phyloP scores from a whole-genome alignment of 2,888 invertebrate species.

The Epistrophella euchroma region DNA sequence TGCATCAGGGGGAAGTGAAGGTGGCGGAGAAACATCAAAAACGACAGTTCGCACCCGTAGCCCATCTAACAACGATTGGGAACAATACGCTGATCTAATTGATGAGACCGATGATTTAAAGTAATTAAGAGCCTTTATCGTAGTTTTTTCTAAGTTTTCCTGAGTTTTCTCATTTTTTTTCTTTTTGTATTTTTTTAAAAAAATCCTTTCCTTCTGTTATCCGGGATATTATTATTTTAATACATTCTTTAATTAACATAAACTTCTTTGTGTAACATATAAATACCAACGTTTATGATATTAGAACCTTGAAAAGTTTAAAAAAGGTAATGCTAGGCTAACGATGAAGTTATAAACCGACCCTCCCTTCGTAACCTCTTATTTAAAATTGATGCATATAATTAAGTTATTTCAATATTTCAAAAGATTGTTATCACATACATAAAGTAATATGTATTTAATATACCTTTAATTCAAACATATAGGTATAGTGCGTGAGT shows the following conservation, averaged over 20 bases:
- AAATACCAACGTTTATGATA: constrained; percentile 35
- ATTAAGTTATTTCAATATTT: constrained; percentile 32
- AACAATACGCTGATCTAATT: constrained; percentile 84
- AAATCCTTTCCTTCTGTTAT: constrained; percentile 77
- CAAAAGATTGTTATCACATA: constrained; percentile 16
- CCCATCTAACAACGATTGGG: constrained; percentile 83
- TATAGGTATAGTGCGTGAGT: constrained; percentile 32
- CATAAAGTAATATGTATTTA: background rate
- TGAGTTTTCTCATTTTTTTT: constrained; percentile 79
- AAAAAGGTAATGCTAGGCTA: constrained; percentile 83
- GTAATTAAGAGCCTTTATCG: constrained; percentile 84
- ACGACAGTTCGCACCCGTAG: constrained; percentile 81
- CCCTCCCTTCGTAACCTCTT: constrained; percentile 21
- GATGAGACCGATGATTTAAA: constrained; percentile 84
- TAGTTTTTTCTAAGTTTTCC: constrained; percentile 84
- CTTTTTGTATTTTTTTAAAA: constrained; percentile 35
- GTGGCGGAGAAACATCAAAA: constrained; percentile 80
- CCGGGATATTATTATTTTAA: constrained; percentile 52
- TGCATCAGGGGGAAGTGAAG: constrained; percentile 74
- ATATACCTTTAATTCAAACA: constrained; percentile 26
- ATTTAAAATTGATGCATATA: constrained; percentile 3
- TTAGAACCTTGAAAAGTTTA: constrained; percentile 82
- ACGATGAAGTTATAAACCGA: constrained; percentile 76
- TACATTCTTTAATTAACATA: constrained; percentile 1
- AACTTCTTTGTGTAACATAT: constrained; percentile 18